Percentiles rank a stretch among this genome's conserved stretches.
These are phyloP conservation scores for Diplosoma virens DNA, from an alignment of 23 tunicate species.

Conservation along the genomic window DNA sequence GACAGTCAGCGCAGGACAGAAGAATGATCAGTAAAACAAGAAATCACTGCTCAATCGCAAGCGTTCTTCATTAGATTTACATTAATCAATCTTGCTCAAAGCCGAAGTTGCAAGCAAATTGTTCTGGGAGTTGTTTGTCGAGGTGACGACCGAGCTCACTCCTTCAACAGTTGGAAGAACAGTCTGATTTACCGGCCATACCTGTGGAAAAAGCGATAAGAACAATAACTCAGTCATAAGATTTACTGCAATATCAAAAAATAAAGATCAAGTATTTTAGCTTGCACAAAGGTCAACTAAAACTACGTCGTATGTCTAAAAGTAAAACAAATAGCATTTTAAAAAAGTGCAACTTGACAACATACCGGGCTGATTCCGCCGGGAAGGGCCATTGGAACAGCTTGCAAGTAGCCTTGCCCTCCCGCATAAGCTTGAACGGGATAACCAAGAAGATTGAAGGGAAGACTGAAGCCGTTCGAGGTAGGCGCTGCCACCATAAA, in stretches of 20 bases:
- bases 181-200: slow-evolving; percentile 9
- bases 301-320: neutral
- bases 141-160: neutral
- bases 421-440: slow-evolving; percentile 1
- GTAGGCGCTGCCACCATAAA: slow-evolving; percentile 21
- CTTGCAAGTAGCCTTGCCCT: neutral
- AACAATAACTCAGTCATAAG: neutral
- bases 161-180: neutral
- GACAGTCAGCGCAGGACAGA: no score
- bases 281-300: no score
- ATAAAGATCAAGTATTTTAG: neutral
- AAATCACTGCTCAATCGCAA: no score
- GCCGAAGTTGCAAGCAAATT: no score
- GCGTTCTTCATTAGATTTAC: no score
- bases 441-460: slow-evolving; percentile 6
- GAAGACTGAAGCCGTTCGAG: slow-evolving; percentile 11
- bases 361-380: slow-evolving; percentile 15
- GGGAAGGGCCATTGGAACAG: slow-evolving; percentile 8
- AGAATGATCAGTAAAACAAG: no score
- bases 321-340: neutral
- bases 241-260: neutral
- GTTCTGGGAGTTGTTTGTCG: neutral
- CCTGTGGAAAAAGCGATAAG: neutral
- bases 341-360: neutral
- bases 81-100: no score